These are phyloP conservation scores for Argyresthia goedartella DNA, from an alignment of 2,888 invertebrate genomes.

Conservation along the genomic window DNA sequence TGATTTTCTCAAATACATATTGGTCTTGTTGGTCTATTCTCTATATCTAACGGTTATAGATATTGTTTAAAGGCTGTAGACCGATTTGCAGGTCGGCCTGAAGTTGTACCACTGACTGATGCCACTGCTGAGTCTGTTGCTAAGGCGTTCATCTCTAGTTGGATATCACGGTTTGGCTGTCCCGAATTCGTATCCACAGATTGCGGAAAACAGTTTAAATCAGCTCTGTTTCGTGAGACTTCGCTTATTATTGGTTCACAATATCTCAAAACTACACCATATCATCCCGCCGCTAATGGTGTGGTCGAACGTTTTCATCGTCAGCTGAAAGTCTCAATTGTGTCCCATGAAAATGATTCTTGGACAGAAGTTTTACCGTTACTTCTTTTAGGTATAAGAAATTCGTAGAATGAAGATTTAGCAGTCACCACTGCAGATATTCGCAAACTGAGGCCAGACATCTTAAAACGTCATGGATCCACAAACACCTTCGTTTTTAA, in stretches of 20 bases:
- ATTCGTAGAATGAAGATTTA: slow-evolving; percentile 20
- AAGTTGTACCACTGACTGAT: slow-evolving; percentile 10
- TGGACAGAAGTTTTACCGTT: slow-evolving; percentile 21
- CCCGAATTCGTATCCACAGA: slow-evolving; percentile 7
- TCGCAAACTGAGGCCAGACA: not conserved
- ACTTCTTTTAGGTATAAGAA: slow-evolving; percentile 17
- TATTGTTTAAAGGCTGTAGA: slow-evolving; percentile 26
- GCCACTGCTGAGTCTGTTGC: not conserved
- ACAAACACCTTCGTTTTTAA: not conserved
- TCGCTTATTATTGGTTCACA: slow-evolving; percentile 10
- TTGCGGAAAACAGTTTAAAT: slow-evolving; percentile 24
- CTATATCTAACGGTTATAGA: slow-evolving; percentile 7
- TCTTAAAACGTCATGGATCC: not conserved
- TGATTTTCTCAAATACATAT: not conserved
- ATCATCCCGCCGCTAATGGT: slow-evolving; percentile 18
- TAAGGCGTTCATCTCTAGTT: not conserved
- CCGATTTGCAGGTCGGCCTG: slow-evolving; percentile 25
- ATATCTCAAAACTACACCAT: slow-evolving; percentile 16
- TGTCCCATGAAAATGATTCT: slow-evolving; percentile 11
- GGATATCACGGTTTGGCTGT: slow-evolving; percentile 8
- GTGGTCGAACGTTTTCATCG: slow-evolving; percentile 27
- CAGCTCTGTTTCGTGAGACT: slow-evolving; percentile 12
- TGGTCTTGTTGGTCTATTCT: not conserved
- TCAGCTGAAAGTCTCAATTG: slow-evolving; percentile 30
- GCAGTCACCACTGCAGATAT: slow-evolving; percentile 16